phyloP scores from a whole-genome alignment of 2,113 vertebrate genomes.

The Nesoenas mayeri region DNA sequence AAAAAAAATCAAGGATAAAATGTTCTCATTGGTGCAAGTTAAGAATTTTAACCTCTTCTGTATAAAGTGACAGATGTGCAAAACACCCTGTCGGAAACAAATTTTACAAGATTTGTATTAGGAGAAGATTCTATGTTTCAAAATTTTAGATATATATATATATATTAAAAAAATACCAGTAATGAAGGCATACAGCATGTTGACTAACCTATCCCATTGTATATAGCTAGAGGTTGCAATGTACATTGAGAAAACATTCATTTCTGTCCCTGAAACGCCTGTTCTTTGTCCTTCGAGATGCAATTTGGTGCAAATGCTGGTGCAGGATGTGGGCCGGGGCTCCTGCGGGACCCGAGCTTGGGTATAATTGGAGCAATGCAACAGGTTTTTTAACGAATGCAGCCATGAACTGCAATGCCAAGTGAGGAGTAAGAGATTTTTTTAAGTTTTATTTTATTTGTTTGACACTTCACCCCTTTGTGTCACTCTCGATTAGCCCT shows the following conservation, averaged over 20 bases:
- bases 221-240: not conserved
- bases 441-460: not conserved
- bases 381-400: accelerated
- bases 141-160: not conserved
- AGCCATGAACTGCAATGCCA: not conserved
- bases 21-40: not conserved
- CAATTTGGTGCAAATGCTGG: not conserved
- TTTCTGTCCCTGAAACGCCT: not conserved
- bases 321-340: not conserved
- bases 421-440: not conserved
- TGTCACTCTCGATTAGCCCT: not conserved
- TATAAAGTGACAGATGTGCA: not conserved
- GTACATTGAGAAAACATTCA: not conserved
- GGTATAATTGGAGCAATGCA: accelerated
- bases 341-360: not conserved
- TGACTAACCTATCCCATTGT: not conserved
- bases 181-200: not conserved
- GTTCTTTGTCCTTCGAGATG: not conserved
- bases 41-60: not conserved
- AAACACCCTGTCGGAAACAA: not conserved
- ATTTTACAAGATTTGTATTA: not conserved
- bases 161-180: not conserved
- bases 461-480: not conserved
- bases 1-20: not conserved
- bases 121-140: not conserved